Base-by-base conservation (phyloP, 2,797 vertebrate species). In the Silurus lanzhouensis region DNA sequence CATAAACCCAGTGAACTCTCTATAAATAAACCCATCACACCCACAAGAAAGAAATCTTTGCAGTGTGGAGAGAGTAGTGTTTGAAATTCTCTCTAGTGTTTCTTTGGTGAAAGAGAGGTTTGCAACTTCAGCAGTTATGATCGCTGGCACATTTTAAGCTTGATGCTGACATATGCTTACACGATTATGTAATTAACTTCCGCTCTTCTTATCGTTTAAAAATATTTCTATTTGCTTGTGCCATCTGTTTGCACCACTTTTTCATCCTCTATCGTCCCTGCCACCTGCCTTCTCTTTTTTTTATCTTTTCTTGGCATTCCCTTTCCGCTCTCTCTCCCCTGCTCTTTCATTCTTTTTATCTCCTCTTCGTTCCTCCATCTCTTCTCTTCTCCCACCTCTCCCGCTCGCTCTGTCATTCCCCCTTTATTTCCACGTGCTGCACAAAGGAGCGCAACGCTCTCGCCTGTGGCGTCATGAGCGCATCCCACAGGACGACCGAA, bases 401-500 rank as follows among this genome's bases (percentile, higher is more conserved):
- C 68, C 84, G 55, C 85, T 79, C 88, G 88, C 88, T 68, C 79
- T 46, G 82, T 89, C 86, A 91, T 86, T 77, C 61, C 90, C 89
- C 78, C 61, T 88, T 72, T 83, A 90, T 90, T 91, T 91, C 88
- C 79, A 82, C 89, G 72, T 77, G 82, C 82, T 93, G 91, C 92
- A 91, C 92, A 91, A 92, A 91, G 86, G 91, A 92, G 91, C 92
- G 92, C 91, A 93, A 93, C 91, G 92, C 90, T 87, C 87, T 94
- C 84, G 93, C 94, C 94, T 91, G 92, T 94, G 93, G 93, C 92
- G 91, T 89, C 90, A 77, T 94, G 90, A 90, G 83, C 90, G 91
- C 92, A 93, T 94, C 94, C 93, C 94, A 89, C 87, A 86, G 93
- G 93, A 95, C 92, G 92, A 83, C n/a, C 91, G 93, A 94, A 92